Evolutionary conservation across 2,888 invertebrate species (phyloP).

Genomic region (Tethea ocularis): DNA sequence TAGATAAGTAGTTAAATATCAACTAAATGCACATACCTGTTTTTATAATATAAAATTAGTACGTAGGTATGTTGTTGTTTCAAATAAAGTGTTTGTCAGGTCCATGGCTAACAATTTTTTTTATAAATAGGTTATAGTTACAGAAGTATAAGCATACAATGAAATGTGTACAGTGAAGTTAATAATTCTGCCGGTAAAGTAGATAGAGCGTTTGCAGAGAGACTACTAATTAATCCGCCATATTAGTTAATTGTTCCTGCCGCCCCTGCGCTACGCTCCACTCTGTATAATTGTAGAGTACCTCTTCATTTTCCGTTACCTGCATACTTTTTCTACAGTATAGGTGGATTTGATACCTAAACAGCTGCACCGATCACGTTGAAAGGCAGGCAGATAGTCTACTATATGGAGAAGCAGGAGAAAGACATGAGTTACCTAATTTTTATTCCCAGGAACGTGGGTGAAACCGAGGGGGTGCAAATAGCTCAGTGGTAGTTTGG

Average conservation of each 20-base stretch:
- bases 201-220: constrained; percentile 41
- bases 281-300: constrained; percentile 38
- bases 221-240: constrained; percentile 66
- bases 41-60: too few relatives aligned
- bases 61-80: too few relatives aligned
- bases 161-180: neutral
- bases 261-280: constrained; percentile 44
- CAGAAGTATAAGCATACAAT: neutral
- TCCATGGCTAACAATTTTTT: too few relatives aligned
- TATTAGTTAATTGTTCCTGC: constrained; percentile 66
- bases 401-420: too few relatives aligned
- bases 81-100: too few relatives aligned
- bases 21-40: neutral
- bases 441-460: too few relatives aligned
- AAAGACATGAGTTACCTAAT: too few relatives aligned
- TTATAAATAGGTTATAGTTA: neutral
- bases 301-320: constrained; percentile 33
- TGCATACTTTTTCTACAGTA: constrained; percentile 26
- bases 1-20: neutral
- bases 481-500: too few relatives aligned
- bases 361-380: too few relatives aligned
- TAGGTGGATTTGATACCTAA: too few relatives aligned
- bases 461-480: too few relatives aligned
- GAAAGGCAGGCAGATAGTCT: too few relatives aligned
- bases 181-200: constrained; percentile 15